phyloP scores from a whole-genome alignment of 1,140 invertebrate species.

The Leptopilina clavipes region DNA sequence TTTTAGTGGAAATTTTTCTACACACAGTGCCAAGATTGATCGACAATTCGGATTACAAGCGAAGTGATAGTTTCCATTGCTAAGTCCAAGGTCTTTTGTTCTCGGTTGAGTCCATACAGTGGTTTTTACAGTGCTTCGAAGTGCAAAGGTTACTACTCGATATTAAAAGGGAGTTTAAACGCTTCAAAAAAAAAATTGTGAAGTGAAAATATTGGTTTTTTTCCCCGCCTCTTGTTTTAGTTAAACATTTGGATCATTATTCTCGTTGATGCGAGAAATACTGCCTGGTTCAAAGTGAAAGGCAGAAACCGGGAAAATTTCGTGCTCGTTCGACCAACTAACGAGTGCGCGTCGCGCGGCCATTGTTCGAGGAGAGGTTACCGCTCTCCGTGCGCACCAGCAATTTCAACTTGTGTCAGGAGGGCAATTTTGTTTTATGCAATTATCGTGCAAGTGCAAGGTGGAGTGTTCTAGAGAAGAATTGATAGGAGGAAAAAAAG shows the following conservation, averaged over 20 bases:
- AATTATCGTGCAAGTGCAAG: constrained; percentile 10
- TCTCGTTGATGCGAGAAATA: constrained; percentile 33
- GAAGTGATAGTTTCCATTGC: neutral
- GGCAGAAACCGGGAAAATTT: constrained; percentile 42
- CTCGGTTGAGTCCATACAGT: constrained; percentile 1
- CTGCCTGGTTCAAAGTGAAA: constrained; percentile 42
- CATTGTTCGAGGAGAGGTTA: constrained; percentile 46
- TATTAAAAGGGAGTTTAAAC: too few relatives aligned
- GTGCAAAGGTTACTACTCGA: too few relatives aligned
- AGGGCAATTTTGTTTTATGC: neutral
- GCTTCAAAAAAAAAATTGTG: neutral
- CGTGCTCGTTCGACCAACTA: constrained; percentile 45
- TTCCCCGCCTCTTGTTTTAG: neutral
- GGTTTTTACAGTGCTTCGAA: constrained; percentile 2
- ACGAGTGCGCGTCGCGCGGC: constrained; percentile 48
- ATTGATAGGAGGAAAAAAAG: constrained; percentile 33
- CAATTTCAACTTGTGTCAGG: constrained; percentile 14
- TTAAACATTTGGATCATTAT: constrained; percentile 17
- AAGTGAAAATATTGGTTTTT: constrained; percentile 14
- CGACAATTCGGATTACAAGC: neutral
- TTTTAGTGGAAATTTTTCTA: neutral
- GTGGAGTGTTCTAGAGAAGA: constrained; percentile 36
- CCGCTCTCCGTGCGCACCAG: constrained; percentile 40
- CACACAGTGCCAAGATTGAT: neutral
- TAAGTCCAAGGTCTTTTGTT: constrained; percentile 34